Evolutionary conservation across 2,113 vertebrate genomes (phyloP).

Genomic region (Garra rufa): DNA sequence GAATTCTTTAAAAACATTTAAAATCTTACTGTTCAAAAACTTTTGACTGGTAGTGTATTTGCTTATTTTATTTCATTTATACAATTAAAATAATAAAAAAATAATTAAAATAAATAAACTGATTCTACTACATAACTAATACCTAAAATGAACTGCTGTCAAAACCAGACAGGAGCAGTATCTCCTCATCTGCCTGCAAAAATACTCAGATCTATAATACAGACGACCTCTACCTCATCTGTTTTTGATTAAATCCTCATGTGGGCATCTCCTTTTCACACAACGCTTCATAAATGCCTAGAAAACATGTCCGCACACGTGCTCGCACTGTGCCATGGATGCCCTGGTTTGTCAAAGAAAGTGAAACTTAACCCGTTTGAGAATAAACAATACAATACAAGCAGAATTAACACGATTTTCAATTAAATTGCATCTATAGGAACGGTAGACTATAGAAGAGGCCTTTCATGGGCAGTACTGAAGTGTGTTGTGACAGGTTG

Average conservation of each 20-base stretch:
- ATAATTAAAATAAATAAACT: background rate
- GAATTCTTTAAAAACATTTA: too few relatives aligned
- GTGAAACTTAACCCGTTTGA: background rate
- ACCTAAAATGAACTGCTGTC: background rate
- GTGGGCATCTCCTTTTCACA: conserved; percentile 7
- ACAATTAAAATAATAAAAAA: too few relatives aligned
- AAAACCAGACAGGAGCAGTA: background rate
- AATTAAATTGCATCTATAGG: background rate
- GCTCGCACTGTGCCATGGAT: background rate
- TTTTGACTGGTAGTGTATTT: too few relatives aligned
- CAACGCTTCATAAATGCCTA: conserved; percentile 7
- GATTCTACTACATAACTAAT: background rate
- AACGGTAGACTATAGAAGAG: background rate
- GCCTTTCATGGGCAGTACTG: too few relatives aligned
- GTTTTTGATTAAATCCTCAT: conserved; percentile 23
- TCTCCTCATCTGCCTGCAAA: background rate
- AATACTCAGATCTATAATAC: background rate
- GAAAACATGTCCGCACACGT: conserved; percentile 32
- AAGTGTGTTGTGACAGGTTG: too few relatives aligned
- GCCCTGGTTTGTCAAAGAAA: background rate
- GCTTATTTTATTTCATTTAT: too few relatives aligned
- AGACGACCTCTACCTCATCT: background rate
- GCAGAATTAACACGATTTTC: background rate
- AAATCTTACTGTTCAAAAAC: too few relatives aligned
- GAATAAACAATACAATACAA: background rate